Base-by-base conservation (phyloP, 2,113 vertebrate genomes). In the Emberiza fucata region DNA sequence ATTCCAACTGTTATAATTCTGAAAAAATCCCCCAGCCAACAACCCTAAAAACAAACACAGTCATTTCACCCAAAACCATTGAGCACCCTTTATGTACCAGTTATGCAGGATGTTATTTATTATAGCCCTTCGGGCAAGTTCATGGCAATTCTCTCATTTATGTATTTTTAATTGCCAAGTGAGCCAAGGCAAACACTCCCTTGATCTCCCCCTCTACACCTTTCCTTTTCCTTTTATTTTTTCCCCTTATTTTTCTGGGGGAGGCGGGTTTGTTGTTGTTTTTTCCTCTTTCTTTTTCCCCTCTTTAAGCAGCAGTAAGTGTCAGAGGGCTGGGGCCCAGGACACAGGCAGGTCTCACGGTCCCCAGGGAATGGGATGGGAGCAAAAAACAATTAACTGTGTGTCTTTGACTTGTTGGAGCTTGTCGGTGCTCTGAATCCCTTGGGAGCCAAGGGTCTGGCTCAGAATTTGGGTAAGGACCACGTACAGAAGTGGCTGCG, bases 11-110 rank as follows among this genome's bases (percentile, higher is more conserved):
- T 42, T 90, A 79, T 1, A 3, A 81, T 48, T 76, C 82, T 77
- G 39, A 86, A 91, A 90, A 85, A 72, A 63, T 16, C 22, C 25
- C 25, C 18, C 59, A 84, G 57, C 40, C 88, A 90, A 50, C 76
- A 95, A 86, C 68, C 29, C 82, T 75, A 54, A 83, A 92, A 89
- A 42, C 89, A 94, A 94, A 86, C 72, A 81, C 53, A 75, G 69
- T 53, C 61, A 85, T 92, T 92, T 94, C 60, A 94, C 71, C 87
- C 79, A 81, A 94, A 96, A 73, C 92, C 93, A 84, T 59, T 66
- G 63, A 88, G 70, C 76, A 86, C 53, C 53, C 35, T 91, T 89
- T 37, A 81, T 44, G 61, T 42, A 80, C 42, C n/a, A 42, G 39
- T 79, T 61, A 57, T 47, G 80, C 78, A 92, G 92, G 82, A 86